Evolutionary conservation across 1,140 invertebrate genomes (phyloP).

Genomic region (Hestina assimilis): DNA sequence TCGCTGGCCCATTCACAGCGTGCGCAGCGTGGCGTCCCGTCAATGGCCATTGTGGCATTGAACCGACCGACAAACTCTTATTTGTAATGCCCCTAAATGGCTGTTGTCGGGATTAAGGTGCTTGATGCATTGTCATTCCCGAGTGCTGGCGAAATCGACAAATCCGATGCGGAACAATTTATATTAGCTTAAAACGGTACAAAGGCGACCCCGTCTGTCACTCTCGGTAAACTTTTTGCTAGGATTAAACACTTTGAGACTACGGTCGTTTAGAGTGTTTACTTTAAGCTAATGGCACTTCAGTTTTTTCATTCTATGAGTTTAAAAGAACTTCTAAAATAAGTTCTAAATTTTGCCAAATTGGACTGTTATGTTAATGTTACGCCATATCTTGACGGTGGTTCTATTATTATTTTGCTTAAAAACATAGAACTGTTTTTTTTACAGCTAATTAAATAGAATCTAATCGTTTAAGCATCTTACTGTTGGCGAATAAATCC

Average conservation of each 20-base stretch:
- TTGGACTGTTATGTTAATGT: too few relatives aligned
- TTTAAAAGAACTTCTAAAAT: too few relatives aligned
- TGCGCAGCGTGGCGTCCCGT: constrained; percentile 66
- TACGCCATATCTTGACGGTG: too few relatives aligned
- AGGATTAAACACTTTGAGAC: constrained; percentile 54
- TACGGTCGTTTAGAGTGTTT: constrained; percentile 10
- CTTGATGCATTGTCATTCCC: constrained; percentile 60
- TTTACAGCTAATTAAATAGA: too few relatives aligned
- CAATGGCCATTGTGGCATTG: constrained; percentile 69
- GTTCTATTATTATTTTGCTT: too few relatives aligned
- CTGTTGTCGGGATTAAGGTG: constrained; percentile 74
- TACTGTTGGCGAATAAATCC: too few relatives aligned
- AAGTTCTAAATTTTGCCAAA: too few relatives aligned
- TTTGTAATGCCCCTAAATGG: constrained; percentile 74
- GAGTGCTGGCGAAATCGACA: constrained; percentile 52
- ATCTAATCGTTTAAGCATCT: too few relatives aligned
- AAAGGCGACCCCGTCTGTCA: constrained; percentile 64
- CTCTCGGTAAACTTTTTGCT: constrained; percentile 54
- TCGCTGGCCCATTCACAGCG: constrained; percentile 64
- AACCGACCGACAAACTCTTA: constrained; percentile 70
- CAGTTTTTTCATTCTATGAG: background rate
- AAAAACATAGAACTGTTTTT: too few relatives aligned
- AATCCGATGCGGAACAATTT: constrained; percentile 36
- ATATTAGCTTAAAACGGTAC: constrained; percentile 46
- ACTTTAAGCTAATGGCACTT: background rate